Conservation (phyloP, 2,888 invertebrate genomes). For the Lepidochrysops patricia region DNA sequence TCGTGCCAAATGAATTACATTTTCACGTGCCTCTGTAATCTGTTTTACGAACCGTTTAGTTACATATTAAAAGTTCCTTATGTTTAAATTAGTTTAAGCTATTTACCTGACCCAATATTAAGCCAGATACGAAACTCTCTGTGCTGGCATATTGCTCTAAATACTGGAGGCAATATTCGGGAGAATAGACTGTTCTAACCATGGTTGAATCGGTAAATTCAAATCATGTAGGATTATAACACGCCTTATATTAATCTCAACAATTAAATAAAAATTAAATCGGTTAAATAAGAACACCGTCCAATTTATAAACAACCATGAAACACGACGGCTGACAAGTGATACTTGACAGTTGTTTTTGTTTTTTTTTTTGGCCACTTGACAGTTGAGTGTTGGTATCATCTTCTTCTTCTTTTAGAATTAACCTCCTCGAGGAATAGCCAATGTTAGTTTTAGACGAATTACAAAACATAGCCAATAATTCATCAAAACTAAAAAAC, state of each 20-base stretch:
- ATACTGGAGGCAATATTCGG: conserved; percentile 80
- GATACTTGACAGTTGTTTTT: background rate
- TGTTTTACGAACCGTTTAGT: conserved; percentile 32
- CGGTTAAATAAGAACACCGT: background rate
- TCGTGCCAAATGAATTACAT: conserved; percentile 85
- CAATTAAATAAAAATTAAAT: background rate
- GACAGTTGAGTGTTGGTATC: too few species aligned
- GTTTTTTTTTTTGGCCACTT: too few species aligned
- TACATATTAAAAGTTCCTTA: background rate
- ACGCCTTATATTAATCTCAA: background rate
- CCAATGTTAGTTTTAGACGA: too few species aligned
- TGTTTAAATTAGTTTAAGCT: background rate
- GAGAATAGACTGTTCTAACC: conserved; percentile 81
- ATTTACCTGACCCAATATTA: conserved; percentile 86
- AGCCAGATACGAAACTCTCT: conserved; percentile 79
- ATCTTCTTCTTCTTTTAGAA: too few species aligned
- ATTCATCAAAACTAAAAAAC: background rate
- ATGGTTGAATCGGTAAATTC: conserved; percentile 49
- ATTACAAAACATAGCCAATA: background rate
- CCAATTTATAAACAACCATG: background rate
- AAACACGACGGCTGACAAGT: too few species aligned
- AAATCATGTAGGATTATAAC: background rate
- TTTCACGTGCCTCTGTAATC: conserved; percentile 80
- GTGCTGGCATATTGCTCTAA: conserved; percentile 77
- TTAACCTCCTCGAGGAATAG: too few species aligned